A percentile compares a stretch with the other conserved stretches of the same genome.
Conservation (phyloP, 2,888 invertebrate species). For the Zaprionus bogoriensis region DNA sequence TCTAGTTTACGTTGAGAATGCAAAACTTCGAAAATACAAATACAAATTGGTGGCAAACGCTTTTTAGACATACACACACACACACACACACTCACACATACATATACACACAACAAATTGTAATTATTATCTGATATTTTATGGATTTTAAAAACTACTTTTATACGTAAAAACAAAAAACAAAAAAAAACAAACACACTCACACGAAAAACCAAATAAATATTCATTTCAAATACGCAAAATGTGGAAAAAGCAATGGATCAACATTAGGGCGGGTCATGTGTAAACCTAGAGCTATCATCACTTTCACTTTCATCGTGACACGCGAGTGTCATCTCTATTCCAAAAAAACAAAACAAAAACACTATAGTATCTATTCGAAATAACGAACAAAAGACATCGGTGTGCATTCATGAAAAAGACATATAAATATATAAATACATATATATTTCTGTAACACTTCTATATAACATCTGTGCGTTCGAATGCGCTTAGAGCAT, state of each 20-base stretch:
- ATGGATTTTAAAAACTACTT: constrained; percentile 74
- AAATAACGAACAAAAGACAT: constrained; percentile 40
- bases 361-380: constrained; percentile 22
- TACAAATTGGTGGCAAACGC: constrained; percentile 52
- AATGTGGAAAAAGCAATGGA: constrained; percentile 17
- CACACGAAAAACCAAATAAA: constrained; percentile 57
- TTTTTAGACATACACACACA: constrained; percentile 63
- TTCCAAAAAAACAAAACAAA: constrained; percentile 11
- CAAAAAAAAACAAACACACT: constrained; percentile 18
- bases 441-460: constrained; percentile 74
- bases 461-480: constrained; percentile 67
- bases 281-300: constrained; percentile 29
- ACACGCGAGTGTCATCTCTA: too few species aligned
- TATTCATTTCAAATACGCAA: constrained; percentile 59
- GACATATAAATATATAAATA: constrained; percentile 52
- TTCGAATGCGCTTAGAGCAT: constrained; percentile 66
- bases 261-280: constrained; percentile 48
- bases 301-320: constrained; percentile 21
- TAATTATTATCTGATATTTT: constrained; percentile 74
- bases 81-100: background rate
- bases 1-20: constrained; percentile 57
- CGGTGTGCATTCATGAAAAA: constrained; percentile 54
- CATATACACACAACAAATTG: constrained; percentile 51
- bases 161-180: constrained; percentile 66
- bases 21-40: constrained; percentile 24